Percentiles rank a stretch among this genome's conserved stretches.
Evolutionary conservation across 2,888 invertebrate species (phyloP).

Genomic region (Euclidia mi): DNA sequence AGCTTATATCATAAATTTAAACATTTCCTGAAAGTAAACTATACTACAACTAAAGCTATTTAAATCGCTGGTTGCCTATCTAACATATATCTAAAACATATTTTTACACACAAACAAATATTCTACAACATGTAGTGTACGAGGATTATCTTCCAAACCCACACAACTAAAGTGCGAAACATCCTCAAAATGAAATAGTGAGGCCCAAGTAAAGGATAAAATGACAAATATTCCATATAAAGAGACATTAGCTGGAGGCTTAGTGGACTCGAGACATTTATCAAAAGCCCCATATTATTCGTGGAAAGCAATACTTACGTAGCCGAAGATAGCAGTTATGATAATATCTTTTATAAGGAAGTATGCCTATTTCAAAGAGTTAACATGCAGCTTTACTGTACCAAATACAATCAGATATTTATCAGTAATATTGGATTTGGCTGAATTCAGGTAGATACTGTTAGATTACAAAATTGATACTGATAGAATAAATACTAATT

Average conservation of each 20-base stretch:
- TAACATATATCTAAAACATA: too few species aligned
- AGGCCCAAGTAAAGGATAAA: constrained; percentile 3
- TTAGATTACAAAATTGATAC: too few species aligned
- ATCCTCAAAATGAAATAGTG: constrained; percentile 1
- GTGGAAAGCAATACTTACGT: neutral
- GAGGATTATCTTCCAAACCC: neutral
- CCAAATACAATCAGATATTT: too few species aligned
- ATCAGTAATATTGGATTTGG: too few species aligned
- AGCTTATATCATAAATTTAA: too few species aligned
- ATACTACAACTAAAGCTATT: too few species aligned
- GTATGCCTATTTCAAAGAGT: too few species aligned
- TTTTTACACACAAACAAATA: neutral
- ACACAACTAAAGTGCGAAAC: neutral
- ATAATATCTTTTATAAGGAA: constrained; percentile 6
- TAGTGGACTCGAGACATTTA: constrained; percentile 10
- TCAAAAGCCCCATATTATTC: constrained; percentile 10
- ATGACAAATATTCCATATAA: constrained; percentile 14
- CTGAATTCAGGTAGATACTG: too few species aligned
- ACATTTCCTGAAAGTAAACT: too few species aligned
- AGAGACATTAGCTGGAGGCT: constrained; percentile 6
- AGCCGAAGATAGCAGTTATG: constrained; percentile 7
- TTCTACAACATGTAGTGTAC: neutral
- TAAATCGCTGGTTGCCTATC: too few species aligned
- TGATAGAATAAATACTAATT: too few species aligned
- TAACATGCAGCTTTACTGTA: too few species aligned